phyloP scores from a whole-genome alignment of 2,113 vertebrate species.

The Limanda limanda region DNA sequence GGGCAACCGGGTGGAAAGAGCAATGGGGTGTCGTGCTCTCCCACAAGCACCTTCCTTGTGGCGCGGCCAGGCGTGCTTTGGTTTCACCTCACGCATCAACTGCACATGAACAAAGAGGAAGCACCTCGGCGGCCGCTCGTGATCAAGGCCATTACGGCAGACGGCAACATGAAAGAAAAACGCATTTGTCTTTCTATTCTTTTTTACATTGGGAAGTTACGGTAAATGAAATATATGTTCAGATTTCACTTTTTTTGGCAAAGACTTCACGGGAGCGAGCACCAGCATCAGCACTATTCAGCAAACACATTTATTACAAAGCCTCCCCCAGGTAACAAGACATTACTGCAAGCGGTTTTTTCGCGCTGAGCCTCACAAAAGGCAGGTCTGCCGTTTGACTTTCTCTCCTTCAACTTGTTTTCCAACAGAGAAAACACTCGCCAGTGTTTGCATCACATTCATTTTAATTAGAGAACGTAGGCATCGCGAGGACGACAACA shows the following conservation, averaged over 20 bases:
- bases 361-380: conserved; percentile 17
- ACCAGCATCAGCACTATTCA: not conserved
- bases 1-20: conserved; percentile 71
- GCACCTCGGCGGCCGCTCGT: conserved; percentile 34
- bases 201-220: not conserved
- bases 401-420: conserved; percentile 72
- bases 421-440: conserved; percentile 55
- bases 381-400: conserved; percentile 36
- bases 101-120: conserved; percentile 48
- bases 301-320: not conserved
- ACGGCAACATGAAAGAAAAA: conserved; percentile 4
- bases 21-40: conserved; percentile 74
- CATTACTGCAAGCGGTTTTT: not conserved
- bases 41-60: conserved; percentile 58
- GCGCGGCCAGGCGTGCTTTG: conserved; percentile 47
- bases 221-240: conserved; percentile 5
- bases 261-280: not conserved
- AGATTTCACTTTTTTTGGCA: not conserved
- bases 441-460: conserved; percentile 75
- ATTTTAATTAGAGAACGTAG: conserved; percentile 81
- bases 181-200: not conserved
- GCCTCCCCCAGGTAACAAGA: not conserved
- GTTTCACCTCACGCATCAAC: conserved; percentile 64
- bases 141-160: conserved; percentile 44
- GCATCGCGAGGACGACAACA: conserved; percentile 72